Evolutionary conservation across 2,113 vertebrate species (phyloP), one percentile per base, ranked within the genome.

Genomic region (Vanacampus margaritifer): DNA sequence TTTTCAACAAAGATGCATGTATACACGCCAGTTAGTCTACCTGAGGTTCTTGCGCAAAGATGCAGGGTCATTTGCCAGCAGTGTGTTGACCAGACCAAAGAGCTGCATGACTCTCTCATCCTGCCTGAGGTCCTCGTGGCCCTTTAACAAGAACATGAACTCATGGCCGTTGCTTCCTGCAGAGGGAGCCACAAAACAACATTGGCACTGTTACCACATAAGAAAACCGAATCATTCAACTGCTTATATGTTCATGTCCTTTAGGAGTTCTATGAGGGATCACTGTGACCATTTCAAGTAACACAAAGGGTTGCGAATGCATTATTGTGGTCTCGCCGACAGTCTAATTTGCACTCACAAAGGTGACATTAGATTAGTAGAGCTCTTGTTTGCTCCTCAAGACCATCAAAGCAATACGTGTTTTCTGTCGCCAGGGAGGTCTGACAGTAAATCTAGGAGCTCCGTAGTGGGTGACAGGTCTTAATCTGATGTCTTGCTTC

Each of bases 41-140:
- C 97, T 98, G 87, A 99, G 94, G 82, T 99, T 99, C 86, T 99
- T 99, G 71, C 97, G 94, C n/a, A 99, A 93, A 78, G 96, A 99
- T 0, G 97, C 98, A 0, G 97, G 97, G 76, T 99, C 97, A 0
- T 98, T 98, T 77, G 97, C 97, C 35, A 99, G 92, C 58, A 99
- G 89, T 0, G 97, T 99, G 88, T 99, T 99, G 65, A 99, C 97
- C 68, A 99, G 88, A 32, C 97, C 97, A 2, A 99, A 99, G 54
- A 99, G 94, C 87, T 99, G 97, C 97, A 99, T 99, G 72, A 99
- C 97, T 65, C 97, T 91, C 23, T 99, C 97, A 3, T 99, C 97
- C 81, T 99, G 97, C 43, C 97, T 91, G 69, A 99, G 93, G 82
- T 99, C 97, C 64, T 99, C 97, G 0, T 99, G 97, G 69, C 97